phyloP scores from a whole-genome alignment of 2,113 vertebrate species.

The Pygoscelis antarcticus region DNA sequence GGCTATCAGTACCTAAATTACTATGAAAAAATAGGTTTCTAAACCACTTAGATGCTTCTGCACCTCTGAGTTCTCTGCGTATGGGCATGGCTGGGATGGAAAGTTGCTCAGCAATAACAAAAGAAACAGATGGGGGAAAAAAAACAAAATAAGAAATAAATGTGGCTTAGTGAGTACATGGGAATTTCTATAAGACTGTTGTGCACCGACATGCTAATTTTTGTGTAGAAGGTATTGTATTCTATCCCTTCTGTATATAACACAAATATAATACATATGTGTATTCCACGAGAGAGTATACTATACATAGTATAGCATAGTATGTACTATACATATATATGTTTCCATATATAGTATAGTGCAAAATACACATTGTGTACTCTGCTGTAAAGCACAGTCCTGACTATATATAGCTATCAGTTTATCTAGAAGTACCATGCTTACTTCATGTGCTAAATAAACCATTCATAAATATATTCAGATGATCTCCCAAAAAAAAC shows the following conservation, averaged over 20 bases:
- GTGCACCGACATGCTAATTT: neutral
- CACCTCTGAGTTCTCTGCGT: neutral
- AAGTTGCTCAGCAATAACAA: neutral
- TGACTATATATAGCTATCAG: neutral
- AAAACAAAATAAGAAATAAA: neutral
- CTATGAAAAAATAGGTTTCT: neutral
- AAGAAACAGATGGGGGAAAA: neutral
- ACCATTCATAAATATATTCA: neutral
- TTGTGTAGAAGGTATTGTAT: neutral
- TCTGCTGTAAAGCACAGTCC: neutral
- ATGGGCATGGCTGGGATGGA: neutral
- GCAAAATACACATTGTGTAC: neutral
- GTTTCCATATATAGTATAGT: neutral
- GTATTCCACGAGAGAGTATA: neutral
- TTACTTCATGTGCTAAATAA: neutral
- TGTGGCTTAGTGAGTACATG: neutral
- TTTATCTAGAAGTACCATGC: neutral
- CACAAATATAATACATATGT: neutral
- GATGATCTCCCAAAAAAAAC: neutral
- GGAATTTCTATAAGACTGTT: neutral
- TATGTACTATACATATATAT: neutral
- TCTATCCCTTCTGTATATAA: neutral
- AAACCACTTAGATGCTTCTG: neutral
- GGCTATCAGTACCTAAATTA: neutral
- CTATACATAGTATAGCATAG: neutral